phyloP scores from a whole-genome alignment of 2,113 vertebrate species.

The Nerophis lumbriciformis region DNA sequence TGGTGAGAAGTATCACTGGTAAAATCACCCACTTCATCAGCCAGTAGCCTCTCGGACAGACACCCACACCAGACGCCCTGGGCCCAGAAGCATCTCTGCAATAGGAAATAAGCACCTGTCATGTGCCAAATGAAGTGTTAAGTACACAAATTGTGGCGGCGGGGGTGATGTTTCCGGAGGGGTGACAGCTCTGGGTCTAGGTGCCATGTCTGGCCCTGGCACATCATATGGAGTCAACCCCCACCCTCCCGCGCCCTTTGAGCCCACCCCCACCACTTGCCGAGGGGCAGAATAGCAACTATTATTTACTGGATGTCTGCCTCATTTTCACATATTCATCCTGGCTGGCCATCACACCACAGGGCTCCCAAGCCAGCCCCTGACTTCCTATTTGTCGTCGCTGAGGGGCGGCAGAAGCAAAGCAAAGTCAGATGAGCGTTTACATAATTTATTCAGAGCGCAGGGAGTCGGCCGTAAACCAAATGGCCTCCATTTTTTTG shows the following conservation, averaged over 20 bases:
- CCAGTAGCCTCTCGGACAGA: slow-evolving; percentile 41
- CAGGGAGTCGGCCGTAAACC: slow-evolving; percentile 58
- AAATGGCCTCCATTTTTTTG: slow-evolving; percentile 51
- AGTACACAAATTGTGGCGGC: slow-evolving; percentile 72
- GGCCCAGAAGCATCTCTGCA: slow-evolving; percentile 51
- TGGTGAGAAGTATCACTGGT: slow-evolving; percentile 51
- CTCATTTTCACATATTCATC: slow-evolving; percentile 69
- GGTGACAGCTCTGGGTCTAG: slow-evolving; percentile 67
- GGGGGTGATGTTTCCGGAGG: slow-evolving; percentile 69
- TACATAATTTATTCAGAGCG: slow-evolving; percentile 65
- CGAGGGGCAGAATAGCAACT: slow-evolving; percentile 66
- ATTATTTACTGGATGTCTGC: slow-evolving; percentile 74
- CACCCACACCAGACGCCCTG: slow-evolving; percentile 58
- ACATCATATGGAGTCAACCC: slow-evolving; percentile 49
- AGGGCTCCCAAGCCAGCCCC: slow-evolving; percentile 22
- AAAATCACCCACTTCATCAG: slow-evolving; percentile 27
- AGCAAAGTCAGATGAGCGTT: slow-evolving; percentile 64
- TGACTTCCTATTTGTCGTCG: slow-evolving; percentile 42
- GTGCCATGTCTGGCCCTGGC: slow-evolving; percentile 62
- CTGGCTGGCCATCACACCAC: slow-evolving; percentile 57
- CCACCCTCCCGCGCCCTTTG: background rate
- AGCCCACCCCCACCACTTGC: slow-evolving; percentile 34
- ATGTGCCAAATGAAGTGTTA: slow-evolving; percentile 75
- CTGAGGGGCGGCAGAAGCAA: slow-evolving; percentile 62
- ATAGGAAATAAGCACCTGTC: slow-evolving; percentile 74